Percentiles rank a stretch among this genome's conserved stretches.
Conservation (phyloP, 2,888 invertebrate species). For the Amphipyra tragopoginis region DNA sequence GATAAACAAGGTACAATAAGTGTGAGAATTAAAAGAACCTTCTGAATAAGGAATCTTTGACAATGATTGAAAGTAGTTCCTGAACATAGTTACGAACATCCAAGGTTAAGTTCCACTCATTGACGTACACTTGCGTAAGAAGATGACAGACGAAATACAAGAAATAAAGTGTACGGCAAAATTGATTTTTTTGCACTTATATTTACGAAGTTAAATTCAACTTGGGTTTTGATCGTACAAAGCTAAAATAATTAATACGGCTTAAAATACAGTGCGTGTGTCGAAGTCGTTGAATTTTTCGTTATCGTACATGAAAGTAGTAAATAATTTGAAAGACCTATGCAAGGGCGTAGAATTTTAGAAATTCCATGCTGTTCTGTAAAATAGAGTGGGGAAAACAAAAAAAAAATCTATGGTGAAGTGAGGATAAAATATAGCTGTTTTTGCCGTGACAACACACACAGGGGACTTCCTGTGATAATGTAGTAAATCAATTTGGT, state of each 20-base stretch:
- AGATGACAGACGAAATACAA: too few species aligned
- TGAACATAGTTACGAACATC: too few species aligned
- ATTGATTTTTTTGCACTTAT: too few species aligned
- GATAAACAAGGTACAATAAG: too few species aligned
- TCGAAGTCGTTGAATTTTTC: conserved; percentile 16
- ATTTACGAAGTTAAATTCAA: too few species aligned
- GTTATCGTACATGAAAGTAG: conserved; percentile 24
- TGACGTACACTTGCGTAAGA: too few species aligned
- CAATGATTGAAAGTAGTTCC: too few species aligned
- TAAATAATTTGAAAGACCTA: conserved; percentile 19
- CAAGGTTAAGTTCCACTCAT: too few species aligned
- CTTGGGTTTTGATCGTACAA: not conserved
- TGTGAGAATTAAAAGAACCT: too few species aligned
- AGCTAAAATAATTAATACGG: not conserved
- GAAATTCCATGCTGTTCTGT: conserved; percentile 2
- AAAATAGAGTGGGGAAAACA: not conserved
- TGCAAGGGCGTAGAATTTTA: conserved; percentile 9
- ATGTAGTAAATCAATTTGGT: not conserved
- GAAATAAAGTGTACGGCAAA: too few species aligned
- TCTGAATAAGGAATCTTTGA: too few species aligned
- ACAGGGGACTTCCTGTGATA: not conserved
- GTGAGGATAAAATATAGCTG: not conserved
- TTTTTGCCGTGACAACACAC: not conserved
- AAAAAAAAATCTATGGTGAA: not conserved
- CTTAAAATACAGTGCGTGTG: conserved; percentile 29